Evolutionary conservation across 1,140 invertebrate species (phyloP).

Genomic region (Druon quercuslanigerum): DNA sequence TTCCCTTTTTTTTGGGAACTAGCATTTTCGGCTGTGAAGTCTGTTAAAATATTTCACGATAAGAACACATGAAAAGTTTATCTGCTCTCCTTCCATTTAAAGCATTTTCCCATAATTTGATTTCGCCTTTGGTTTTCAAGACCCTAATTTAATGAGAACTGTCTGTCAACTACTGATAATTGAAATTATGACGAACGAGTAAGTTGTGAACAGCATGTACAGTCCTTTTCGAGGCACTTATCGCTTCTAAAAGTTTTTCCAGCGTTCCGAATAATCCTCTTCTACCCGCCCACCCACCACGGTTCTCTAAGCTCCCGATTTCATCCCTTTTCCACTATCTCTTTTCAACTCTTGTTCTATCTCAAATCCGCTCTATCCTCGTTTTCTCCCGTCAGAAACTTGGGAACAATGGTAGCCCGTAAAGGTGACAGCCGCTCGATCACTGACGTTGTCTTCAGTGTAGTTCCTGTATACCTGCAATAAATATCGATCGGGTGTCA

Average conservation of each 20-base stretch:
- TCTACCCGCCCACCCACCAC: conserved; percentile 37
- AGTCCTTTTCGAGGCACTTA: conserved; percentile 10
- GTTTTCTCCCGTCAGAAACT: conserved; percentile 40
- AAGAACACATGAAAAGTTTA: too few relatives aligned
- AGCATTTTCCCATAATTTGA: neutral
- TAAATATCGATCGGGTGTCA: conserved; percentile 43
- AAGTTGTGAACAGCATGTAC: conserved; percentile 2
- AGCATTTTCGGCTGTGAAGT: too few relatives aligned
- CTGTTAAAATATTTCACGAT: too few relatives aligned
- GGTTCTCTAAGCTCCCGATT: conserved; percentile 36
- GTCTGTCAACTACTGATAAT: neutral
- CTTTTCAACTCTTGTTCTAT: conserved; percentile 6
- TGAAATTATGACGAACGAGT: neutral
- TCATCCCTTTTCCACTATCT: conserved; percentile 24
- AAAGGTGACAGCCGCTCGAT: conserved; percentile 47
- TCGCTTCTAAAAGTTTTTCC: conserved; percentile 4
- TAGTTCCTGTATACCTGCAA: conserved; percentile 40
- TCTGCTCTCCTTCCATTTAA: too few relatives aligned
- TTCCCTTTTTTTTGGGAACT: too few relatives aligned
- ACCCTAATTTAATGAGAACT: neutral
- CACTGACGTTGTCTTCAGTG: conserved; percentile 27
- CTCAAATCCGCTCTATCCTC: conserved; percentile 30
- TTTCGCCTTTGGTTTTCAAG: neutral
- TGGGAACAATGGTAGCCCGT: conserved; percentile 43
- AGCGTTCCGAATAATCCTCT: neutral